Evolutionary conservation across 1,140 invertebrate genomes (phyloP).

Genomic region (Cheumatopsyche charites): DNA sequence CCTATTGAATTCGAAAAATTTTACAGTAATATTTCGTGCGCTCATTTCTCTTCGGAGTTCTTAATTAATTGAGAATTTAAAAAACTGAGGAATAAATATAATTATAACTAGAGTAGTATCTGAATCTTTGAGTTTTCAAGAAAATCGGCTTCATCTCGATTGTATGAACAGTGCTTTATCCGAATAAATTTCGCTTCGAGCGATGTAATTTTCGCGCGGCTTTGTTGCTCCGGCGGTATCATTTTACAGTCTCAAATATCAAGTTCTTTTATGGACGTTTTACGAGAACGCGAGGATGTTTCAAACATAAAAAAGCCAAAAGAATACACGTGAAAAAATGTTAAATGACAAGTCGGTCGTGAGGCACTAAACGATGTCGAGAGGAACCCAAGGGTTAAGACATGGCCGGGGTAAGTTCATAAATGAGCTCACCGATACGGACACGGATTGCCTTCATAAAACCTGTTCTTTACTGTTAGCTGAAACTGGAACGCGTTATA

Average conservation of each 20-base stretch:
- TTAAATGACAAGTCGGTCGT: neutral
- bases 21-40: too few species aligned
- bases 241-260: neutral
- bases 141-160: too few species aligned
- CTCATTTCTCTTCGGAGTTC: too few species aligned
- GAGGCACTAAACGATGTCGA: constrained; percentile 6
- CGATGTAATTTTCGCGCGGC: constrained; percentile 4
- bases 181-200: neutral
- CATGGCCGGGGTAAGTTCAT: constrained; percentile 1
- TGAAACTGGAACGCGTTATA: neutral
- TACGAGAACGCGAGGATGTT: neutral
- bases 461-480: constrained; percentile 8
- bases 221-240: too few species aligned
- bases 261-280: neutral
- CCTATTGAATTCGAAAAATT: too few species aligned
- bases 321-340: constrained; percentile 1
- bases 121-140: too few species aligned
- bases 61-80: too few species aligned
- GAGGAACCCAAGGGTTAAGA: neutral
- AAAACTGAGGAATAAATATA: too few species aligned
- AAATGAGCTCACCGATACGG: constrained; percentile 21
- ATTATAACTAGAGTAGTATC: too few species aligned
- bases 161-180: too few species aligned
- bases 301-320: neutral
- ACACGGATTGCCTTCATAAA: constrained; percentile 20